Evolutionary conservation across 2,113 vertebrate genomes (phyloP), one percentile per base, ranked within the genome.

Genomic region (Austrofundulus limnaeus): DNA sequence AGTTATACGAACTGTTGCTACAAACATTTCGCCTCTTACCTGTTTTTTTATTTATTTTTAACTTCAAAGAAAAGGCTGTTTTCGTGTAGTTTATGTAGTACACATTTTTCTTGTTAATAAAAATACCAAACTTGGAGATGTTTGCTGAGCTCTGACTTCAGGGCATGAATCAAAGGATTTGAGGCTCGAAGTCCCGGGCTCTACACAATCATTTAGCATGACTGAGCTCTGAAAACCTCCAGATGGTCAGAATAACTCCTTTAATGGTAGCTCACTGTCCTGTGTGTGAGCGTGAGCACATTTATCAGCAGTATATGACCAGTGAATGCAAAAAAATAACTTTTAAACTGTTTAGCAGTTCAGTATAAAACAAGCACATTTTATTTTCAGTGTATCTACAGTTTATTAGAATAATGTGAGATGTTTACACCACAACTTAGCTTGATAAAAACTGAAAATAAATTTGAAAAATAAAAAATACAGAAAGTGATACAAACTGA

Each of bases 91-190:
- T 10, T 13, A 38, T 38, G 37, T 38, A 13, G 9, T 38, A 6
- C 9, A 5, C 9, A 5, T 38, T 13, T 38, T 38, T 38, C 37
- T 38, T 15, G 15, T 15, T 41, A 17, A n/a, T 2, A n/a, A 5
- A 2, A 0, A 17, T 21, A 2, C 47, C 20, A 58, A 37, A 47
- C 20, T 10, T 47, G 9, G 58, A 48, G 20, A 37, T n/a, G n/a
- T 23, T 34, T 14, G 4, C n/a, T 16, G 15, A 31, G 25, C 48
- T 11, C 31, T 14, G 23, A 47, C 23, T 45, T 23, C 15, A 42
- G 37, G 31, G 43, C 46, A 41, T 43, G 24, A 42, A 34, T 68
- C 34, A 39, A 45, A 57, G 16, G 14, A 19, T 47, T 53, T 45
- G n/a, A 15, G 2, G 2, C 37, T 47, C n/a, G 42, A 38, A 19